Conservation (phyloP, 2,888 invertebrate species). For the Zhuqinia jingwanae region DNA sequence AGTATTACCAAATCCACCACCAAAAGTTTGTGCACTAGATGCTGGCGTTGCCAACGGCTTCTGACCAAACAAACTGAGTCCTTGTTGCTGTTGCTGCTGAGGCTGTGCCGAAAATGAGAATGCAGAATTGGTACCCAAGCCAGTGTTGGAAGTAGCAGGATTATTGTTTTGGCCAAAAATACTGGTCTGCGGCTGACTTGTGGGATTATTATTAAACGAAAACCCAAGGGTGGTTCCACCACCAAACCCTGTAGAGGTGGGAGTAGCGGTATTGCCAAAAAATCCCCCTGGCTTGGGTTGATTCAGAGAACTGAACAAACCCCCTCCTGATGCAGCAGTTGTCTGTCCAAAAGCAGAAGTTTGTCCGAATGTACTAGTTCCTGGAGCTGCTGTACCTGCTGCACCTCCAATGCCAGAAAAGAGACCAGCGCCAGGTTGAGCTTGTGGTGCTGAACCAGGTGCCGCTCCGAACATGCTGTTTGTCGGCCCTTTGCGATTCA, state of each 20-base stretch:
- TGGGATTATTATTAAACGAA: constrained; percentile 78
- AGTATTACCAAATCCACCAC: constrained; percentile 81
- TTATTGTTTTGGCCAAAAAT: constrained; percentile 72
- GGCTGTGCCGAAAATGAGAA: constrained; percentile 67
- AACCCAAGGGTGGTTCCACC: constrained; percentile 65
- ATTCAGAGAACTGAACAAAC: constrained; percentile 72
- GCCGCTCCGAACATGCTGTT: constrained; percentile 82
- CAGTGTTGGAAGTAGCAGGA: constrained; percentile 65
- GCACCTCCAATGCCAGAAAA: constrained; percentile 78
- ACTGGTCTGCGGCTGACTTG: constrained; percentile 75
- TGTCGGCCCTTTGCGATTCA: constrained; percentile 91
- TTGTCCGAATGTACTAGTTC: constrained; percentile 81
- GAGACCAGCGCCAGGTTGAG: constrained; percentile 77
- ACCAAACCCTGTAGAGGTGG: constrained; percentile 75
- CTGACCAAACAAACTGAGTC: constrained; percentile 79
- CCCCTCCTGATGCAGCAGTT: constrained; percentile 80
- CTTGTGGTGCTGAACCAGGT: constrained; percentile 76
- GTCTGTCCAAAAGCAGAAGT: constrained; percentile 84
- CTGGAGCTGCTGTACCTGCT: constrained; percentile 79
- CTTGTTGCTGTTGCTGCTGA: constrained; percentile 64
- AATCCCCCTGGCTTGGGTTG: constrained; percentile 77
- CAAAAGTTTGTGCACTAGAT: constrained; percentile 80
- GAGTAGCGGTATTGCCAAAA: constrained; percentile 77
- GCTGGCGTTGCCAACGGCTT: constrained; percentile 80
- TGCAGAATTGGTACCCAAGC: constrained; percentile 77